Evolutionary conservation across 2,888 invertebrate genomes (phyloP).

Genomic region (Leptarthrus brevirostris): DNA sequence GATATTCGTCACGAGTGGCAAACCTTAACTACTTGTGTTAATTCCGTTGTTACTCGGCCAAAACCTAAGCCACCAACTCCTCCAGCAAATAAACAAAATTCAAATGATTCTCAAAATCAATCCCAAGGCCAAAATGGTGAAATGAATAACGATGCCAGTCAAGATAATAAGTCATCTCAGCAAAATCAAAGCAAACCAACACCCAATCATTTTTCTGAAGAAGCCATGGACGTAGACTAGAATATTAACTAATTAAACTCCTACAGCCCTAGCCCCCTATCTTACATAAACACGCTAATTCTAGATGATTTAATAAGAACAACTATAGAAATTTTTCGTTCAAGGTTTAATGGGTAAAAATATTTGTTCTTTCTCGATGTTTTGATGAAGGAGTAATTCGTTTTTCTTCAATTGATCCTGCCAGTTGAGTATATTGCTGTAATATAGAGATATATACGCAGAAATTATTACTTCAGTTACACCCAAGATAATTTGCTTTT

Average conservation of each 20-base stretch:
- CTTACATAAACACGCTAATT: background rate
- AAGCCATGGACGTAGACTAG: constrained; percentile 37
- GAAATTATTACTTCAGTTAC: background rate
- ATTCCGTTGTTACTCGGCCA: constrained; percentile 88
- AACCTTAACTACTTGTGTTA: constrained; percentile 69
- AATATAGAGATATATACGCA: constrained; percentile 27
- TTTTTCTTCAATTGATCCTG: constrained; percentile 5
- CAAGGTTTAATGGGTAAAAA: constrained; percentile 21
- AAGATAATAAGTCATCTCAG: background rate
- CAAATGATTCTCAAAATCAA: background rate
- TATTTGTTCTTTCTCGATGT: constrained; percentile 15
- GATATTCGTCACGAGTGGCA: constrained; percentile 84
- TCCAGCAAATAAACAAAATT: constrained; percentile 64
- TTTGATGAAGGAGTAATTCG: constrained; percentile 8
- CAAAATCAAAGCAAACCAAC: background rate
- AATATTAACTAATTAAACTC: background rate
- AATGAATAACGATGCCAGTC: constrained; percentile 52
- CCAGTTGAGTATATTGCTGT: constrained; percentile 36
- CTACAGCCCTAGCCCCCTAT: background rate
- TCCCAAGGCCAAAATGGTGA: constrained; percentile 59
- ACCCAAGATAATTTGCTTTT: background rate
- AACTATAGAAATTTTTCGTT: constrained; percentile 10
- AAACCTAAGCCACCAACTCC: constrained; percentile 83
- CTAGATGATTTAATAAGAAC: constrained; percentile 16
- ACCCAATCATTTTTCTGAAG: constrained; percentile 22